Conservation (phyloP, 2,888 invertebrate species). For the Drosophila engyochracea region DNA sequence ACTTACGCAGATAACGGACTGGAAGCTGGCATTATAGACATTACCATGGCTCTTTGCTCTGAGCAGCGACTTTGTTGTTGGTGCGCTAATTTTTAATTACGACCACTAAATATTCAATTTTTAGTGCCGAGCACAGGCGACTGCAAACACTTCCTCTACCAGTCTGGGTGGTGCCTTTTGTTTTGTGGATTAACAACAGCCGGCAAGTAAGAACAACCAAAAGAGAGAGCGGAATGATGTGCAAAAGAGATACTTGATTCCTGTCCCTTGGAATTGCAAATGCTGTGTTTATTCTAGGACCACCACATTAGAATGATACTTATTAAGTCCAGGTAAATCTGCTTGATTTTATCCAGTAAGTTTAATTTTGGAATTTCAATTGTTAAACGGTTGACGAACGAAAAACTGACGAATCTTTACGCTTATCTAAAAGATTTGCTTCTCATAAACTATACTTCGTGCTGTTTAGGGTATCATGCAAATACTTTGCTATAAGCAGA, state of each 20-base stretch:
- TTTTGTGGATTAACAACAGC: conserved; percentile 40
- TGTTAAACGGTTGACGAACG: no score
- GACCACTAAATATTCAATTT: conserved; percentile 79
- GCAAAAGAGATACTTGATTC: conserved; percentile 48
- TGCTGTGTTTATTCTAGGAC: conserved; percentile 56
- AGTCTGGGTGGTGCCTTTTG: conserved; percentile 20
- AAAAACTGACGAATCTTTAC: not conserved
- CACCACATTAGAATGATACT: conserved; percentile 10
- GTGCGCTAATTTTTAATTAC: conserved; percentile 79
- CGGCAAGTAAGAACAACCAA: not conserved
- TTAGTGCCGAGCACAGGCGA: conserved; percentile 68
- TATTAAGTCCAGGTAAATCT: conserved; percentile 1
- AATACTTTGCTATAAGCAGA: not conserved
- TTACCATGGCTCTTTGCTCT: conserved; percentile 29
- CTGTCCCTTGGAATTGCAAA: conserved; percentile 65
- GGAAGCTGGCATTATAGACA: conserved; percentile 33
- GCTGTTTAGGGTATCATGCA: not conserved
- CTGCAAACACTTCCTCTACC: conserved; percentile 66
- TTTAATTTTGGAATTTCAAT: not conserved
- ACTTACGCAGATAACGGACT: conserved; percentile 9
- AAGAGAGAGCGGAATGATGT: not conserved
- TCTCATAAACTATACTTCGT: not conserved
- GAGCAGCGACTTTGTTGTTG: conserved; percentile 36
- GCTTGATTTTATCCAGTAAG: not conserved
- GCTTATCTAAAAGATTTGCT: not conserved